Evolutionary conservation across 35 echinoderm and acorn worm genomes (phyloP).

Genomic region (Diadema setosum): DNA sequence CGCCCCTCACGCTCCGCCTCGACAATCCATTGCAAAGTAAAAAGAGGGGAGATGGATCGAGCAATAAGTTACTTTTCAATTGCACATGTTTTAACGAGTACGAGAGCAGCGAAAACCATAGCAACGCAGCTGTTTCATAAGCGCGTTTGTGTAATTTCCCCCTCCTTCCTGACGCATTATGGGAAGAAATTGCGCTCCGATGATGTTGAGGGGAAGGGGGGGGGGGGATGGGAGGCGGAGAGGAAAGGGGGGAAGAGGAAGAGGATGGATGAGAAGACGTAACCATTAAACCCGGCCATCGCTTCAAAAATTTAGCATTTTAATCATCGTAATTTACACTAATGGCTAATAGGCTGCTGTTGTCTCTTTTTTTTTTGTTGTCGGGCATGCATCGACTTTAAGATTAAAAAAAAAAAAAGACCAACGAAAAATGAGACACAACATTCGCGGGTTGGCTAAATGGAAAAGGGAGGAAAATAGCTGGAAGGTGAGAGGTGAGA

Average conservation of each 20-base stretch:
- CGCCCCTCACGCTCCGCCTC: no score
- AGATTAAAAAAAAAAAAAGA: no score
- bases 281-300: background rate
- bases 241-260: no score
- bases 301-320: conserved; percentile 8
- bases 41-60: background rate
- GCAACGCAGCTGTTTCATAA: background rate
- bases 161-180: background rate
- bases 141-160: background rate
- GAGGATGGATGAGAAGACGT: no score
- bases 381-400: no score
- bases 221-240: no score
- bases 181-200: background rate
- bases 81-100: no score
- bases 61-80: background rate
- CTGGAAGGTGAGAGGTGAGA: no score
- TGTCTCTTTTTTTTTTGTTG: background rate
- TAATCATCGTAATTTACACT: conserved; percentile 25
- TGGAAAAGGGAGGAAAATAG: no score
- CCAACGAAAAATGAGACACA: no score
- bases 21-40: background rate
- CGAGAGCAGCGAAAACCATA: background rate
- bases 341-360: background rate
- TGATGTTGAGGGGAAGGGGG: no score
- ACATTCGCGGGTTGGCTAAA: no score